Evolutionary conservation across 2,113 vertebrate species (phyloP).

Genomic region (Hypomesus transpacificus): DNA sequence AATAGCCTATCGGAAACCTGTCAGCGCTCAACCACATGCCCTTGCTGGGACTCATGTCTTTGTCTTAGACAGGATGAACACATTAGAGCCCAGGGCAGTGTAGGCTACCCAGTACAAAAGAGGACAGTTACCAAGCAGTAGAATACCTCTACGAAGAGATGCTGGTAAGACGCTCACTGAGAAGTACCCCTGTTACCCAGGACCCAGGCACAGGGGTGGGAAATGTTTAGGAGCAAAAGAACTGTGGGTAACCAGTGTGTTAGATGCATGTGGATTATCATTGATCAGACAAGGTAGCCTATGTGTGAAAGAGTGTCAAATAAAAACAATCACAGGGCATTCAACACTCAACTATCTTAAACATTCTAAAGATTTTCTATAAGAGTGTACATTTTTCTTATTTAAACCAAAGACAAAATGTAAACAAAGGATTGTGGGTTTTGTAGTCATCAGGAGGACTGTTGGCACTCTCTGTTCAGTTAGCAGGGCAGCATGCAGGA

Average conservation of each 20-base stretch:
- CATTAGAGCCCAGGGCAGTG: too few species aligned
- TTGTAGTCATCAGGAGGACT: conserved; percentile 27
- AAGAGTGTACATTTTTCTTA: conserved; percentile 8
- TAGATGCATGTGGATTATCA: neutral
- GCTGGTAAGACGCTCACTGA: conserved; percentile 32
- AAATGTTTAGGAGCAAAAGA: conserved; percentile 29
- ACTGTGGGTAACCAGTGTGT: conserved; percentile 47
- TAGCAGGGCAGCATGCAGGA: conserved; percentile 71
- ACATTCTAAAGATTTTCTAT: too few species aligned
- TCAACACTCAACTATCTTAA: conserved; percentile 7
- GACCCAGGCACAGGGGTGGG: conserved; percentile 21
- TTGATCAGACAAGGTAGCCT: conserved; percentile 21
- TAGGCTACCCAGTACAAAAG: conserved; percentile 30
- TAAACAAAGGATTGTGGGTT: conserved; percentile 32
- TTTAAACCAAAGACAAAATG: conserved; percentile 27
- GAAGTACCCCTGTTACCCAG: conserved; percentile 6
- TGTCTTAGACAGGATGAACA: neutral
- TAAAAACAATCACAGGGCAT: neutral
- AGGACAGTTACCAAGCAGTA: conserved; percentile 16
- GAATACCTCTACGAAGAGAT: conserved; percentile 1
- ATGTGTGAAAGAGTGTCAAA: conserved; percentile 22
- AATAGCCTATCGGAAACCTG: conserved; percentile 21
- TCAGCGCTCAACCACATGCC: conserved; percentile 28
- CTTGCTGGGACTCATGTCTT: conserved; percentile 2
- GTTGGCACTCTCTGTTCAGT: conserved; percentile 12